Conservation (phyloP, 2,113 vertebrate species). For the Perognathus longimembris region DNA sequence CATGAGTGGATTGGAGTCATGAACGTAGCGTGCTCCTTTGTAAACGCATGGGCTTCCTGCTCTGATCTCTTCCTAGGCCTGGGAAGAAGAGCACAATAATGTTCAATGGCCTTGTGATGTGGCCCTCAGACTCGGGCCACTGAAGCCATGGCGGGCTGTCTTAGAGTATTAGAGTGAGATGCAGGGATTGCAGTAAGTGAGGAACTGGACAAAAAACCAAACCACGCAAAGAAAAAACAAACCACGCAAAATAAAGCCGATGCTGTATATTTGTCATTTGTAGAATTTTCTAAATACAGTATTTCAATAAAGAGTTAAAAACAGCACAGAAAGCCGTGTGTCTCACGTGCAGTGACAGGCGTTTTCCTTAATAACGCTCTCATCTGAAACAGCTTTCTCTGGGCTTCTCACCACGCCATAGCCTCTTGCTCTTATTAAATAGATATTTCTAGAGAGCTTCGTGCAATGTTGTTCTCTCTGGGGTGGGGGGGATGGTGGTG, state of each 20-base stretch:
- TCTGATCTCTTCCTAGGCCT: not conserved
- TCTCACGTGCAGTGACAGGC: not conserved
- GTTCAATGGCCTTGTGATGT: not conserved
- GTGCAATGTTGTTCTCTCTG: constrained; percentile 71
- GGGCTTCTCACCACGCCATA: constrained; percentile 33
- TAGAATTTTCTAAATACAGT: not conserved
- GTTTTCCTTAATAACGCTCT: not conserved
- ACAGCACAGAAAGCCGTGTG: constrained; percentile 17
- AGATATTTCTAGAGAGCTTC: constrained; percentile 77
- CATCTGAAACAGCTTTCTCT: constrained; percentile 60
- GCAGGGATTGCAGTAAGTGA: not conserved
- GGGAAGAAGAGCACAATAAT: not conserved
- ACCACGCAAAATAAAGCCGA: not conserved
- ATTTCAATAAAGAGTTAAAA: constrained; percentile 37
- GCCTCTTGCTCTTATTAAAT: constrained; percentile 64
- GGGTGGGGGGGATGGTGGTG: not conserved
- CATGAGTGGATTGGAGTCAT: not conserved
- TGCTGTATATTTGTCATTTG: not conserved
- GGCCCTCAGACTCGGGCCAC: not conserved
- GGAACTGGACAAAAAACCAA: not conserved
- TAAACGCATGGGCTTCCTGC: not conserved
- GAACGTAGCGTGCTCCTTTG: not conserved
- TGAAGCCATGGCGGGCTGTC: not conserved
- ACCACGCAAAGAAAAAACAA: not conserved
- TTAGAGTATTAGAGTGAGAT: not conserved